A percentile compares a stretch with the other conserved stretches of the same genome.
These are phyloP conservation scores for Eupithecia subumbrata DNA, from an alignment of 2,888 invertebrate genomes.

Conservation along the genomic window DNA sequence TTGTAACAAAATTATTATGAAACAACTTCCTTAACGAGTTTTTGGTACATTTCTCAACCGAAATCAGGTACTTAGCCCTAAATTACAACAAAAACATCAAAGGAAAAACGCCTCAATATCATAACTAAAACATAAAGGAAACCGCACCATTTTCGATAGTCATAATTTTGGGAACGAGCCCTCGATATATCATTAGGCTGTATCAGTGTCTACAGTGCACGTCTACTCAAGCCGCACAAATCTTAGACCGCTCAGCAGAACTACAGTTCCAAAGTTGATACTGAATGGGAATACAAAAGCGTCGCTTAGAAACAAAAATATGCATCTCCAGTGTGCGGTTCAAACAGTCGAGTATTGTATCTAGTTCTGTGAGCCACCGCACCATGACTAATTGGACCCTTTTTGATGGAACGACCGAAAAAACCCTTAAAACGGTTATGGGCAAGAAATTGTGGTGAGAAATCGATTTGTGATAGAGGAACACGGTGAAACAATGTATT, in stretches of 20 bases:
- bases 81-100: constrained; percentile 26
- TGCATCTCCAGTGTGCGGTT: constrained; percentile 19
- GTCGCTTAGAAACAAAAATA: not conserved
- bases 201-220: constrained; percentile 35
- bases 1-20: not conserved
- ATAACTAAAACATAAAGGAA: constrained; percentile 41
- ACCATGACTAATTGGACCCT: constrained; percentile 77
- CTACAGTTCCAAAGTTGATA: not conserved
- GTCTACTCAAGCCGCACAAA: constrained; percentile 5
- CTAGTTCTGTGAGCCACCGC: constrained; percentile 53
- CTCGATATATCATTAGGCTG: constrained; percentile 52
- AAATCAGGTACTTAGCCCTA: constrained; percentile 12
- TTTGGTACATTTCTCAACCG: constrained; percentile 3
- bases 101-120: constrained; percentile 22
- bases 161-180: constrained; percentile 46
- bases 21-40: not conserved
- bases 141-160: constrained; percentile 40
- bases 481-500: constrained; percentile 33
- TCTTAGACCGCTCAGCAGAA: not conserved
- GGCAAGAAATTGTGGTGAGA: constrained; percentile 41
- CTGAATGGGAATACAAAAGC: not conserved
- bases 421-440: constrained; percentile 62
- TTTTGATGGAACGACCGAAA: constrained; percentile 64
- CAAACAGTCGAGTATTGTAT: constrained; percentile 41
- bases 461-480: constrained; percentile 37